Evolutionary conservation across 2,888 invertebrate species (phyloP), one percentile per base, ranked within the genome.

Genomic region (Nymphalis c-album): DNA sequence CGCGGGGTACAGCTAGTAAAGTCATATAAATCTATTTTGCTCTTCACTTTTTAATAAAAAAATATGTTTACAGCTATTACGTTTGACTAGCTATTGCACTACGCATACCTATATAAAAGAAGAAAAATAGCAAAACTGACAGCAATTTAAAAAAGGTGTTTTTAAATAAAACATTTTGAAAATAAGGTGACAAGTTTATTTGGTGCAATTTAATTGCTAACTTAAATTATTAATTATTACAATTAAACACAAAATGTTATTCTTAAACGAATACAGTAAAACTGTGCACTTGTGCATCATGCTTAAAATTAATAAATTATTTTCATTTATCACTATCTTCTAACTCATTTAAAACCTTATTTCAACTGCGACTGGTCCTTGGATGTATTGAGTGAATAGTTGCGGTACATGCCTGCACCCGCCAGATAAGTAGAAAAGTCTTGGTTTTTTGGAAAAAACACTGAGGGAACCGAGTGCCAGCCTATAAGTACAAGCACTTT

Each of bases 371-470:
- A 53, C 5, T 74, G 75, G 60, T 95, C 95, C 77, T 94, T 85
- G 63, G 91, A 93, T 0, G 96, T 96, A 82, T 97, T 97, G 22
- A 97, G 92, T 0, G 97, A 97, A 83, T 95, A 95, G 86, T 97
- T 96, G 69, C 96, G 93, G 80, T 96, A 97, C 96, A 96, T 97
- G 76, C 97, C 97, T 53, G 94, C 94, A 69, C 93, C 92, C 1
- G 93, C 92, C 62, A 95, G 84, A 60, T 93, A 84, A 70, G 87
- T 93, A 18, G 96, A 95, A 88, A 98, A 98, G 76, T 93, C 92
- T 80, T 96, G 96, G 73, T 92, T 93, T 78, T 94, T 94, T 16
- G 97, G 96, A 81, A 94, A 95, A 87, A 93, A 97, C 63, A 89
- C 90, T 10, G 94, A 93, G 18, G 96, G 95, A 74, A 96, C 95